These are phyloP conservation scores for Augochlora pura DNA, from an alignment of 1,140 invertebrate species.

Conservation along the genomic window DNA sequence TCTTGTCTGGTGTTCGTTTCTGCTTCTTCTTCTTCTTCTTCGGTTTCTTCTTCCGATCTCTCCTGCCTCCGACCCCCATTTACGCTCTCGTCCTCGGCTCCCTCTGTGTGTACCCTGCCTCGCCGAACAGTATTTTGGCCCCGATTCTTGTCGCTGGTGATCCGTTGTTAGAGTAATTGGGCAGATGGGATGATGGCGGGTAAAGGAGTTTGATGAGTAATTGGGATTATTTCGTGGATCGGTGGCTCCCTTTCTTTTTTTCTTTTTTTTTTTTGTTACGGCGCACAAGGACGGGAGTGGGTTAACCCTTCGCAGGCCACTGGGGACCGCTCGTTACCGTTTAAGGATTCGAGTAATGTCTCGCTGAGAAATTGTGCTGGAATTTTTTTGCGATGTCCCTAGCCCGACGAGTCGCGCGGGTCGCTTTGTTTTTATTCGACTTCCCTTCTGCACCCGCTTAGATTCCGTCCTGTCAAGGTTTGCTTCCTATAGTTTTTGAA, in stretches of 20 bases:
- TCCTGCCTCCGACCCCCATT: slow-evolving; percentile 14
- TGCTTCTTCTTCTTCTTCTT: slow-evolving; percentile 30
- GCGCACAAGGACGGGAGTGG: background rate
- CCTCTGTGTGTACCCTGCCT: slow-evolving; percentile 54
- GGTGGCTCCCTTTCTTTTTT: background rate
- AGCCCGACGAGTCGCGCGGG: too few relatives aligned
- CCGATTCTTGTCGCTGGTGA: slow-evolving; percentile 7
- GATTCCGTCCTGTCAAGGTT: too few relatives aligned
- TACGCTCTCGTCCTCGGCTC: background rate
- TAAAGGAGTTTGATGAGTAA: slow-evolving; percentile 14
- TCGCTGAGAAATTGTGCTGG: too few relatives aligned
- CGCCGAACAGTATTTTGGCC: background rate
- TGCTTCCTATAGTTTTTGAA: too few relatives aligned
- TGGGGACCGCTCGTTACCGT: too few relatives aligned
- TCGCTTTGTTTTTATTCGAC: too few relatives aligned
- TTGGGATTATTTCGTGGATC: slow-evolving; percentile 4
- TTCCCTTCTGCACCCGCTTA: too few relatives aligned
- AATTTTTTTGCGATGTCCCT: too few relatives aligned
- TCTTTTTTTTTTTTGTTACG: background rate
- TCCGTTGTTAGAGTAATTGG: slow-evolving; percentile 23
- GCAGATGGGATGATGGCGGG: slow-evolving; percentile 9
- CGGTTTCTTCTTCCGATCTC: slow-evolving; percentile 15
- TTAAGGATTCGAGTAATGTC: too few relatives aligned
- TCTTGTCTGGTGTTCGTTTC: slow-evolving; percentile 38
- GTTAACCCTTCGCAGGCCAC: too few relatives aligned